Evolutionary conservation across 2,797 vertebrate genomes (phyloP), one percentile per base, ranked within the genome.

Genomic region (Protosalanx chinensis): DNA sequence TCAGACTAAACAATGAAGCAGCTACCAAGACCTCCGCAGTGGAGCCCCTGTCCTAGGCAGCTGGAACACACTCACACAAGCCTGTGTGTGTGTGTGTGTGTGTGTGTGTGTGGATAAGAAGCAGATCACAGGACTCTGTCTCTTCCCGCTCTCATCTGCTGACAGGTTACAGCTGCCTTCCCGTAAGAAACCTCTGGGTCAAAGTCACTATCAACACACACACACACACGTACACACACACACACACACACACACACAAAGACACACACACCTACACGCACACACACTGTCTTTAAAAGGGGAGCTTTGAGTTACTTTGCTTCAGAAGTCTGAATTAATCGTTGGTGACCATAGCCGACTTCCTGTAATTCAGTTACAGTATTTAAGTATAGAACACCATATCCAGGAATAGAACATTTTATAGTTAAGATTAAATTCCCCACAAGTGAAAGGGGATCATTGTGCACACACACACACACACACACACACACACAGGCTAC

Each of bases 161-260:
- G 70, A 84, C 71, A 72, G 67, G 56, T 79, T 80, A 72, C 80
- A 83, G 78, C 76, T 78, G 78, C 74, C 74, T 85, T 82, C 75
- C 82, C 63, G 75, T 75, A 82, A 81, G 62, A 72, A 63, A 72
- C 57, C 27, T 64, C 80, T 76, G 81, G 75, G 65, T 77, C 73
- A 83, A 76, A 76, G 76, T 86, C 85, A 78, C 65, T 56, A 66
- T 65, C 77, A 66, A 66, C 57, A 61, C 56, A 57, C 61, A 46
- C 37, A 27, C 20, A 65, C 37, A 16, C 37, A 15, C 37, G 15
- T 16, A 12, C 64, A 7, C n/a, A 46, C 10, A 18, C 49, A 35
- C 16, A 46, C 49, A 33, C 49, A 27, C 35, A 51, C 65, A 32
- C 65, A 53, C 65, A n/a, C 23, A 6, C 29, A 62, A 27, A 62